Evolutionary conservation across 2,797 vertebrate species (phyloP).

Genomic region (Gastrophryne carolinensis): DNA sequence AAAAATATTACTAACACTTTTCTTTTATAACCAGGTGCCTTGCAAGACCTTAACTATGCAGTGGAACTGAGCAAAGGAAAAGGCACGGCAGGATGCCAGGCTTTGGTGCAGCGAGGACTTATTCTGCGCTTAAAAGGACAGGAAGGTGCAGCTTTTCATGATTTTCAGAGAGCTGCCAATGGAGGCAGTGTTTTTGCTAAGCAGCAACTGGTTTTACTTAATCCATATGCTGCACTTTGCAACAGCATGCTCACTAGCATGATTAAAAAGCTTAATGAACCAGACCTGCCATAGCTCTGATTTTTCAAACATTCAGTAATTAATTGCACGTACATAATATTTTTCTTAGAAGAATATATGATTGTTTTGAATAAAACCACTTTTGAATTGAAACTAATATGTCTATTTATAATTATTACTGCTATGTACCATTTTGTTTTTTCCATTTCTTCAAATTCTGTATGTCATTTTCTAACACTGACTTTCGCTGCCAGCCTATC

Average conservation of each 20-base stretch:
- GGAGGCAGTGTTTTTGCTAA: slow-evolving; percentile 86
- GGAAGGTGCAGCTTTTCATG: slow-evolving; percentile 74
- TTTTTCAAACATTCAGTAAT: too few species aligned
- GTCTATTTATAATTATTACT: too few species aligned
- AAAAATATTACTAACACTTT: too few species aligned
- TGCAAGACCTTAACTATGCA: slow-evolving; percentile 80
- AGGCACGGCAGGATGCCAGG: slow-evolving; percentile 79
- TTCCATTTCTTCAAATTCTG: too few species aligned
- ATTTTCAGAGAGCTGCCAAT: slow-evolving; percentile 78
- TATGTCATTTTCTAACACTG: too few species aligned
- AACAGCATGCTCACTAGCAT: slow-evolving; percentile 90
- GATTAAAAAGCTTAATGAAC: slow-evolving; percentile 77
- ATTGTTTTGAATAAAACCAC: too few species aligned
- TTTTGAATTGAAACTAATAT: too few species aligned
- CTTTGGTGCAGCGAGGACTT: slow-evolving; percentile 88
- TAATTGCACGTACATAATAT: too few species aligned
- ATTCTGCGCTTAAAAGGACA: slow-evolving; percentile 72
- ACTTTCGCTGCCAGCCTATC: too few species aligned
- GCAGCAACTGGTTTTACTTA: slow-evolving; percentile 82
- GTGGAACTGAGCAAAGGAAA: slow-evolving; percentile 73
- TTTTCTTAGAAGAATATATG: too few species aligned
- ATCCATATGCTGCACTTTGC: slow-evolving; percentile 93
- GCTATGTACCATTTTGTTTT: too few species aligned
- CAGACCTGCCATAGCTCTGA: too few species aligned
- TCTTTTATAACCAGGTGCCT: slow-evolving; percentile 70